Base-by-base conservation (phyloP, 2,797 vertebrate genomes). In the Cyprinodon diabolis region DNA sequence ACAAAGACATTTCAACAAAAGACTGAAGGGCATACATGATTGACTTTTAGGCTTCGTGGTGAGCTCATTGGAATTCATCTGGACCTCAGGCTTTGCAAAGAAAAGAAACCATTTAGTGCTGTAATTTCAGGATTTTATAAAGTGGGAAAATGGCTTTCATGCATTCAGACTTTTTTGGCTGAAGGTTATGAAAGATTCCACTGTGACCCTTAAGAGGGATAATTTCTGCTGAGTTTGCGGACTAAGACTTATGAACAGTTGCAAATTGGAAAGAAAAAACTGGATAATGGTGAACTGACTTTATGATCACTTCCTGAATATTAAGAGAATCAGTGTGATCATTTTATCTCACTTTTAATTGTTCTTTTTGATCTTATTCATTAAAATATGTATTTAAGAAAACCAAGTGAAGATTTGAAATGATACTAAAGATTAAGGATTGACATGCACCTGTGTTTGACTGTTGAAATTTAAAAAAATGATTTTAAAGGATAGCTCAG, bases 31-130 rank as follows among this genome's bases (percentile, higher is more conserved):
- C 86, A 87, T 72, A 69, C 87, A 73, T 89, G 83, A 92, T 90
- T 91, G 86, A 79, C 88, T 90, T 82, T 86, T 79, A 84, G 83
- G 70, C 74, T 54, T 68, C 66, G 63, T 74, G 79, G 62, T 82
- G 72, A 85, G 68, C 86, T 91, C 86, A 92, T 90, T 92, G 88
- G 78, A 81, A 90, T 93, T 93, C 92, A 85, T 90, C 76, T 66
- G 54, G 71, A 84, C 70, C 60, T 85, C 78, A 90, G 79, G 72
- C 47, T 0, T 8, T 4, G 77, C 82, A 90, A 82, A 85, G 81
- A 90, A 87, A 92, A 87, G 77, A 79, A 84, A 80, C 63, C 45
- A 37, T 87, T 90, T 81, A 79, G 73, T 89, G 68, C 66, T 81
- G 58, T 90, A 84, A 92, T 86, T 87, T 89, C 52, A 84, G 72